Conservation (phyloP, 2,888 invertebrate species). For the Aricia artaxerxes region DNA sequence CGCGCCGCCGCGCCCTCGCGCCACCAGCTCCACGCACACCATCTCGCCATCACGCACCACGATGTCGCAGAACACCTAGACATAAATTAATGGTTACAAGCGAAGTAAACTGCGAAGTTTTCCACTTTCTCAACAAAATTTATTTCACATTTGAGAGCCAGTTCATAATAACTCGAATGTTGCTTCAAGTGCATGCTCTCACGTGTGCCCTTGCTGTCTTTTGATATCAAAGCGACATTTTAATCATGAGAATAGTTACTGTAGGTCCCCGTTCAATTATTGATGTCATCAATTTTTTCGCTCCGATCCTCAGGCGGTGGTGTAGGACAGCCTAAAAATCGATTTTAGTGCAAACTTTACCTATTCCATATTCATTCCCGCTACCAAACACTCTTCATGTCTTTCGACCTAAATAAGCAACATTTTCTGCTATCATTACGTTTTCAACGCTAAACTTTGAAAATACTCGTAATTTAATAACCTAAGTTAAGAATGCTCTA, state of each 20-base stretch:
- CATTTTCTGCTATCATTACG: background rate
- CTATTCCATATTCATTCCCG: background rate
- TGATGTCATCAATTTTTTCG: too few relatives aligned
- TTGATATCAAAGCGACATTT: too few relatives aligned
- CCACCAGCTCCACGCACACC: slow-evolving; percentile 98
- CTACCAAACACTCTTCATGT: background rate
- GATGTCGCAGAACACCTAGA: slow-evolving; percentile 94
- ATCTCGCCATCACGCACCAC: slow-evolving; percentile 98
- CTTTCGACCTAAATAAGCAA: background rate
- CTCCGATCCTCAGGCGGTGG: too few relatives aligned
- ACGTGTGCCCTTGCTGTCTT: background rate
- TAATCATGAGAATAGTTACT: too few relatives aligned
- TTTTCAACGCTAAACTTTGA: background rate
- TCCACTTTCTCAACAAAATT: background rate
- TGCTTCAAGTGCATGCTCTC: background rate
- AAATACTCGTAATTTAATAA: background rate
- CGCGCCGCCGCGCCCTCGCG: slow-evolving; percentile 91
- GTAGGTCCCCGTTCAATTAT: too few relatives aligned
- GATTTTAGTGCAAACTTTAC: background rate
- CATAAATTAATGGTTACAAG: background rate
- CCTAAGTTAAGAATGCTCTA: background rate
- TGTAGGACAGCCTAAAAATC: too few relatives aligned
- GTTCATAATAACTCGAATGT: background rate
- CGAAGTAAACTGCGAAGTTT: background rate
- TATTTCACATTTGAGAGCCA: background rate